Percentiles rank a stretch among this genome's conserved stretches.
Evolutionary conservation across 2,888 invertebrate species (phyloP).

Genomic region (Alentia gelatinosa): DNA sequence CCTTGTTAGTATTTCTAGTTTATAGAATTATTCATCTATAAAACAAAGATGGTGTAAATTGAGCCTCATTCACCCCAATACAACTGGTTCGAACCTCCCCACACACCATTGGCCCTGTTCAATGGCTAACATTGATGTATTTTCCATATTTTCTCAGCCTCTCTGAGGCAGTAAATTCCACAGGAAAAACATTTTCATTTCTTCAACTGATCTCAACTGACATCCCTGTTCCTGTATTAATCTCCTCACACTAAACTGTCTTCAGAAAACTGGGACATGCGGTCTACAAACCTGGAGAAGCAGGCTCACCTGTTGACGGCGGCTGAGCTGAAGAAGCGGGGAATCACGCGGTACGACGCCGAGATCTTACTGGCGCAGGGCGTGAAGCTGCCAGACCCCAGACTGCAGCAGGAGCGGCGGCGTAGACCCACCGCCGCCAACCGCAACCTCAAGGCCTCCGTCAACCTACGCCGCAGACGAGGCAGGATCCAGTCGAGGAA

Average conservation of each 20-base stretch:
- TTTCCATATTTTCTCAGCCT: too few species aligned
- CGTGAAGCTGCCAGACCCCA: slow-evolving; percentile 73
- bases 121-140: too few species aligned
- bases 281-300: slow-evolving; percentile 76
- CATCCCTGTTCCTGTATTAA: not conserved
- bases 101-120: too few species aligned
- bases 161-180: too few species aligned
- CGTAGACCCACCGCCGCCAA: not conserved
- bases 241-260: too few species aligned
- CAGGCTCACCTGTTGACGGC: slow-evolving; percentile 76
- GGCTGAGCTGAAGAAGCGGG: slow-evolving; percentile 76
- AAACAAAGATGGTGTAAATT: too few species aligned
- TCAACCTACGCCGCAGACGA: not conserved
- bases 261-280: slow-evolving; percentile 75
- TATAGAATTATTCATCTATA: not conserved
- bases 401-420: slow-evolving; percentile 17
- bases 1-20: too few species aligned
- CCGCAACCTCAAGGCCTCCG: not conserved
- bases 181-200: too few species aligned
- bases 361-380: slow-evolving; percentile 78
- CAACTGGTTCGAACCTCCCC: too few species aligned
- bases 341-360: slow-evolving; percentile 79
- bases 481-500: not conserved
- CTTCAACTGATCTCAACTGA: not conserved
- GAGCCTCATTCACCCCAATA: too few species aligned